A percentile compares a stretch with the other conserved stretches of the same genome.
phyloP scores from a whole-genome alignment of 92 coral and sea anemone genomes.

The Bergia puertoricense region DNA sequence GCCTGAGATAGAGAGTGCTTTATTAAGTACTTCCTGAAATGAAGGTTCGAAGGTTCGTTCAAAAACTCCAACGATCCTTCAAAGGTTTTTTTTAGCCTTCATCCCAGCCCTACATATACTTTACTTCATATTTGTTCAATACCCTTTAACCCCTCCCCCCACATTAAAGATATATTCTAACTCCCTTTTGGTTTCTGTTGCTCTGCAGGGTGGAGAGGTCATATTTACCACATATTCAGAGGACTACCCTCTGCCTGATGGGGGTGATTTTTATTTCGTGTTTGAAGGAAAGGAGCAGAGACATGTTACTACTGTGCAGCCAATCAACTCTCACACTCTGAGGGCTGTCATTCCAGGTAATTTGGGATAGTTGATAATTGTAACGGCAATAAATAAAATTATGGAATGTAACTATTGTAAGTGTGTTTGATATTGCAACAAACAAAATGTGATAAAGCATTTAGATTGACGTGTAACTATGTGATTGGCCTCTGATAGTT shows the following conservation, averaged over 20 bases:
- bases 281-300: slow-evolving; percentile 82
- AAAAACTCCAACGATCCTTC: too few relatives aligned
- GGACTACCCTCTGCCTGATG: slow-evolving; percentile 80
- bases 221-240: slow-evolving; percentile 80
- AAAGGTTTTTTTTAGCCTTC: too few relatives aligned
- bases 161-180: background rate
- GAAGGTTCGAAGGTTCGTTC: too few relatives aligned
- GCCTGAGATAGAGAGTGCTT: too few relatives aligned
- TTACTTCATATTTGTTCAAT: slow-evolving; percentile 57
- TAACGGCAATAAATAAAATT: background rate
- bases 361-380: background rate
- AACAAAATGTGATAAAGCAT: too few relatives aligned
- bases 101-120: too few relatives aligned
- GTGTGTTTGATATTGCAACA: background rate
- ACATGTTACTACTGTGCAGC: slow-evolving; percentile 85
- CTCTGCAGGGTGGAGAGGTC: slow-evolving; percentile 84
- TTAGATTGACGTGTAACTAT: too few relatives aligned
- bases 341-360: slow-evolving; percentile 84
- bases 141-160: background rate
- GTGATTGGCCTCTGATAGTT: too few relatives aligned
- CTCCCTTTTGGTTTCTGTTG: background rate
- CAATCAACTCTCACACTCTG: slow-evolving; percentile 69
- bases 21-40: too few relatives aligned
- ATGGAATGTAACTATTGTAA: background rate
- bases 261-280: slow-evolving; percentile 75